Percentiles rank a stretch among this genome's conserved stretches.
Conservation (phyloP, 2,797 vertebrate species). For the Hydrocynus forskahlii region DNA sequence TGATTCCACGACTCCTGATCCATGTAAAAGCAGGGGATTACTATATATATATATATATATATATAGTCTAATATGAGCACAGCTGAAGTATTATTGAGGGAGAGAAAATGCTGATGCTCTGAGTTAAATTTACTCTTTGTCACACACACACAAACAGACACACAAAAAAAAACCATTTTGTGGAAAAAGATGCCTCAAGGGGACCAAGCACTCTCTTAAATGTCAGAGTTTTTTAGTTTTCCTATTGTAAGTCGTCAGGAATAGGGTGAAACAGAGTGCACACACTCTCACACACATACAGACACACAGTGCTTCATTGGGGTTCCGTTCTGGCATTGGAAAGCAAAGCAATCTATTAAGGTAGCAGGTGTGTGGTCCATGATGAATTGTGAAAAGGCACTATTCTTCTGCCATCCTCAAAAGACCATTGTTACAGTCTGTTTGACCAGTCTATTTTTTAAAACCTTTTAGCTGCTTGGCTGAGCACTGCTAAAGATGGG, state of each 20-base stretch:
- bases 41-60: no score
- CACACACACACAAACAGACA: no score
- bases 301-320: background rate
- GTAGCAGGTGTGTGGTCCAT: background rate
- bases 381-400: conserved; percentile 11
- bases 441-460: background rate
- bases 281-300: conserved; percentile 9
- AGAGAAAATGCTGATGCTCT: no score
- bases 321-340: background rate
- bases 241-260: background rate
- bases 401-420: no score
- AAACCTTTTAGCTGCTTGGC: background rate
- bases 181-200: background rate
- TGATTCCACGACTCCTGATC: no score
- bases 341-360: conserved; percentile 1
- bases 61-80: no score
- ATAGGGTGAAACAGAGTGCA: background rate
- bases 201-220: background rate
- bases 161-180: background rate
- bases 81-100: no score
- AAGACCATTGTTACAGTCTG: conserved; percentile 10
- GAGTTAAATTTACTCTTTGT: no score
- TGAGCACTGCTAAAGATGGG: background rate
- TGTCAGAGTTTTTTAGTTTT: background rate
- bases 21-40: no score